phyloP scores from a whole-genome alignment of 2,888 invertebrate genomes.

The Scaeva pyrastri region DNA sequence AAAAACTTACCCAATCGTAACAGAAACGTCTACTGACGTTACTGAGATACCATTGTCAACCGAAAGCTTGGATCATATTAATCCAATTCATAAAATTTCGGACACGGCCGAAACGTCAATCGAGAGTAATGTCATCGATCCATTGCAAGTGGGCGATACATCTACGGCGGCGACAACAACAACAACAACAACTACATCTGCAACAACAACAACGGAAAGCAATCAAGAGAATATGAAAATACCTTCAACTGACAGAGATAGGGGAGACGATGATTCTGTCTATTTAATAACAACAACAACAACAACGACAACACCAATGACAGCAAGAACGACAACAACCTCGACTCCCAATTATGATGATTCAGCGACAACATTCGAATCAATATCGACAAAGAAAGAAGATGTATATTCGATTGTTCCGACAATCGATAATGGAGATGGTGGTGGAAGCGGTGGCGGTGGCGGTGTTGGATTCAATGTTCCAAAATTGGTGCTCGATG shows the following conservation, averaged over 20 bases:
- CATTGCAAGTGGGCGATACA: slow-evolving; percentile 64
- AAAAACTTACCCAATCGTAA: slow-evolving; percentile 43
- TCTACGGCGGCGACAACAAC: slow-evolving; percentile 66
- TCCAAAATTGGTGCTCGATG: slow-evolving; percentile 56
- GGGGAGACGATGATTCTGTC: slow-evolving; percentile 27
- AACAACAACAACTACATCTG: slow-evolving; percentile 37
- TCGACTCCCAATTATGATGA: slow-evolving; percentile 50
- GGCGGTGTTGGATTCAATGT: slow-evolving; percentile 50
- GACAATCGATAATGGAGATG: slow-evolving; percentile 53
- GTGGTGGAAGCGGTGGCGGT: background rate
- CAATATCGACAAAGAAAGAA: slow-evolving; percentile 77
- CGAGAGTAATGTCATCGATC: slow-evolving; percentile 81
- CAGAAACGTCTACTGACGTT: slow-evolving; percentile 36
- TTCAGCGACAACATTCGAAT: slow-evolving; percentile 63
- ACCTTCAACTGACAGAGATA: slow-evolving; percentile 50
- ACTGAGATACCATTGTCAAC: slow-evolving; percentile 8
- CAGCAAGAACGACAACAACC: slow-evolving; percentile 29
- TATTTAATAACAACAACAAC: slow-evolving; percentile 45
- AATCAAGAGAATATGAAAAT: slow-evolving; percentile 65
- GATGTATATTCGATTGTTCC: slow-evolving; percentile 77
- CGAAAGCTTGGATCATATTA: slow-evolving; percentile 57
- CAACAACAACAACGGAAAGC: slow-evolving; percentile 63
- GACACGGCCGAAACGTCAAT: slow-evolving; percentile 79
- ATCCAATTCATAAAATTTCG: slow-evolving; percentile 61
- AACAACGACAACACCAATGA: slow-evolving; percentile 32